Conservation (phyloP, 2,797 vertebrate genomes). For the Ficedula albicollis region DNA sequence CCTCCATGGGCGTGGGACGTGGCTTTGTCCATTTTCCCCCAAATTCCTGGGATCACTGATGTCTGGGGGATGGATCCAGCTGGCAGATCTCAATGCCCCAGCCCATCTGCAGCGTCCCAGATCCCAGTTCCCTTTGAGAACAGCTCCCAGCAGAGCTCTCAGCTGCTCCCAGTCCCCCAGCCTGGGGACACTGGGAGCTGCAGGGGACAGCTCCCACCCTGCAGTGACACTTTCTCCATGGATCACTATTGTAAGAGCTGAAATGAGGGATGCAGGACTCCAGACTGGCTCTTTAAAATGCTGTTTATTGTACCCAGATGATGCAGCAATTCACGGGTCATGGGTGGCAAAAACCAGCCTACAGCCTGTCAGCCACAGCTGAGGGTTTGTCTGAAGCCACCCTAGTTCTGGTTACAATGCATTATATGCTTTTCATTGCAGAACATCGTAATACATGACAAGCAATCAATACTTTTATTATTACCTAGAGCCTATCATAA, state of each 20-base stretch:
- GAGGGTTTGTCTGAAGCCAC: too few species aligned
- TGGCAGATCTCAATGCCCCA: neutral
- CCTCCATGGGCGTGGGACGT: accelerated
- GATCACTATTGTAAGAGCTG: neutral
- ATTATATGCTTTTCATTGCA: too few species aligned
- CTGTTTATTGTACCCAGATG: too few species aligned
- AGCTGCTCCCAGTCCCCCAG: neutral
- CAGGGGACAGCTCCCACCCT: neutral
- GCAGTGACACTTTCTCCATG: neutral
- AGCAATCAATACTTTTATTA: too few species aligned
- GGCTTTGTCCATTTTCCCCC: neutral
- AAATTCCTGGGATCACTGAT: neutral
- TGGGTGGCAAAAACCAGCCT: too few species aligned
- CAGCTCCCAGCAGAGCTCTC: neutral
- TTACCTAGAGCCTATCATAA: too few species aligned
- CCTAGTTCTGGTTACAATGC: too few species aligned
- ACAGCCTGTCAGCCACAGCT: too few species aligned
- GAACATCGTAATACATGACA: too few species aligned
- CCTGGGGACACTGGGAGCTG: neutral
- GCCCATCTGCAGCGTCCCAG: neutral
- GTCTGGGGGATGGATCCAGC: neutral
- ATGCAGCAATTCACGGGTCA: too few species aligned
- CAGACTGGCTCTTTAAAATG: too few species aligned
- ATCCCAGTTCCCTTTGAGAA: neutral
- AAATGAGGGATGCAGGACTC: too few species aligned